Evolutionary conservation across 2,113 vertebrate genomes (phyloP), one percentile per base, ranked within the genome.

Genomic region (Alligator sinensis): DNA sequence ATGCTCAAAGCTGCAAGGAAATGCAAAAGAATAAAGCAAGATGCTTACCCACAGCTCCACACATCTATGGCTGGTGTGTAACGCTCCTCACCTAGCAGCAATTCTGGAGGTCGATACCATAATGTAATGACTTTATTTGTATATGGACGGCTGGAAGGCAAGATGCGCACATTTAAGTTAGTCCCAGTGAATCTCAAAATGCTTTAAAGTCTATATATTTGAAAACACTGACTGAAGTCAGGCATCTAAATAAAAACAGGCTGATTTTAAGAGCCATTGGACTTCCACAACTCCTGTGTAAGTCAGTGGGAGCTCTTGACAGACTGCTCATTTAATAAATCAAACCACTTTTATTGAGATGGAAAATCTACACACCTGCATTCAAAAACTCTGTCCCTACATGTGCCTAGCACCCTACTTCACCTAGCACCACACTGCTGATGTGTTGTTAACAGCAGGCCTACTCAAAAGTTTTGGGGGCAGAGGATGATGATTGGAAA

Each of bases 111-210:
- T 55, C 99, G 99, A 97, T 99, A 99, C 99, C 99, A 99, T 82
- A 99, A 97, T 10, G 99, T 99, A 97, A 99, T 99, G 87, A 99
- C 99, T 98, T 99, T 99, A 95, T 99, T 99, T 92, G 99, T 99
- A 96, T 99, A 99, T 1, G 99, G 99, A 38, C 99, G 99, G 98
- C 99, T 99, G 97, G n/a, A 95, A 97, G 12, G 5, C 4, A 92
- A 89, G 72, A 76, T 0, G 78, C 21, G 62, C 57, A 61, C 15
- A 90, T 3, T 11, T 13, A n/a, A 82, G 79, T 3, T 70, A 62
- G 76, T 1, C 22, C 27, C 38, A 60, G 64, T 59, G 12, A 30
- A 9, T 7, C 91, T 70, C 70, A 58, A 64, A 85, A 1, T 0
- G 22, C 21, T 27, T 2, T 11, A 2, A 18, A 75, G 5, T 14